A percentile compares a stretch with the other conserved stretches of the same genome.
Conservation (phyloP, 1,140 invertebrate species). For the Diorhabda elongata region DNA sequence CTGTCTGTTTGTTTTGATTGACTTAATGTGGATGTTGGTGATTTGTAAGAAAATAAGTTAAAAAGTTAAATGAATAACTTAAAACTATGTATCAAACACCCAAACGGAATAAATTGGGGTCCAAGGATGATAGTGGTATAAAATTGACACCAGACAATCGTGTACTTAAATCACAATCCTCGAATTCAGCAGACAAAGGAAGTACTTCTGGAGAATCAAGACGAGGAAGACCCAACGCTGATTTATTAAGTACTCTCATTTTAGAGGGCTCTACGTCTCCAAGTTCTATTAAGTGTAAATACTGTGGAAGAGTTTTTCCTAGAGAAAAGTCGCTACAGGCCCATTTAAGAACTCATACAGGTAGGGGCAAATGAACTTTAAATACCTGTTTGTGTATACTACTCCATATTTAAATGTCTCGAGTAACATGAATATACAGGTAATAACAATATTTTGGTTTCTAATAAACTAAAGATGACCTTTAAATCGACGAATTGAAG, state of each 20-base stretch:
- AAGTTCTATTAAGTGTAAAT: conserved; percentile 70
- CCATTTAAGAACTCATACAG: conserved; percentile 77
- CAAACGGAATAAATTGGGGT: conserved; percentile 38
- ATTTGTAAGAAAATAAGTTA: conserved; percentile 4
- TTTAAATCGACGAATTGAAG: too few species aligned
- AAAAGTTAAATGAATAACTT: conserved; percentile 16
- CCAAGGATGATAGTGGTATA: conserved; percentile 31
- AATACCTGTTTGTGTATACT: conserved; percentile 21
- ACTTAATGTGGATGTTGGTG: background rate
- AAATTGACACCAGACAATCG: conserved; percentile 36
- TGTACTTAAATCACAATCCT: conserved; percentile 33
- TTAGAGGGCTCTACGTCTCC: conserved; percentile 67
- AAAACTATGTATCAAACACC: conserved; percentile 43
- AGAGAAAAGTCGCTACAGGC: conserved; percentile 77
- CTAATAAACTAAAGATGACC: background rate
- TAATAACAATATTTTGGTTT: background rate
- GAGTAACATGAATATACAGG: background rate
- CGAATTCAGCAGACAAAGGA: conserved; percentile 40
- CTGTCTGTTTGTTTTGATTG: conserved; percentile 15
- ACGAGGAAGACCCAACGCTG: conserved; percentile 69
- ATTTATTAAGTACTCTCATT: conserved; percentile 67
- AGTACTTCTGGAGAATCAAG: conserved; percentile 41
- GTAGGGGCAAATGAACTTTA: conserved; percentile 47
- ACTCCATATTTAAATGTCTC: conserved; percentile 27
- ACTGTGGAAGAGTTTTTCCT: conserved; percentile 73